These are phyloP conservation scores for Chaunax sp. DNA, from an alignment of 2,797 vertebrate species.

Conservation along the genomic window DNA sequence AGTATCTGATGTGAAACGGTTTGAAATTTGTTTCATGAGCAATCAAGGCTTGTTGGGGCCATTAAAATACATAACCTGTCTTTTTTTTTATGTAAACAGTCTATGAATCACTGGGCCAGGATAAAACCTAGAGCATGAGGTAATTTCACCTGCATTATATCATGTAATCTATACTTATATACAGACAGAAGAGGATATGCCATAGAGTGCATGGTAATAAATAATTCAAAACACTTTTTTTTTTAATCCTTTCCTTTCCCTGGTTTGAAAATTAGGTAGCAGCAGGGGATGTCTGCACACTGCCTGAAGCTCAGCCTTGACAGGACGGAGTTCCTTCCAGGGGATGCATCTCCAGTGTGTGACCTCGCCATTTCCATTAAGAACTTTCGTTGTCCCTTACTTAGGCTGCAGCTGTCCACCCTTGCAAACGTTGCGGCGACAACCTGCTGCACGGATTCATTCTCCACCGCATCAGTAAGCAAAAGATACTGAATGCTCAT, in stretches of 20 bases:
- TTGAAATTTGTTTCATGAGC: slow-evolving; percentile 31
- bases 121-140: slow-evolving; percentile 20
- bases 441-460: too few species aligned
- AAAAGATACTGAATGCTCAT: too few species aligned
- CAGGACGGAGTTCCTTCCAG: too few species aligned
- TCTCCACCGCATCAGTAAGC: too few species aligned
- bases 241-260: not conserved
- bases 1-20: slow-evolving; percentile 16
- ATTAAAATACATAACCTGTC: slow-evolving; percentile 10
- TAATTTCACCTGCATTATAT: slow-evolving; percentile 12
- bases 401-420: too few species aligned
- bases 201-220: not conserved
- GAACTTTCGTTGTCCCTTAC: too few species aligned
- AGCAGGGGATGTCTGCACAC: too few species aligned
- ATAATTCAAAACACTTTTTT: not conserved
- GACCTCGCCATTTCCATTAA: too few species aligned
- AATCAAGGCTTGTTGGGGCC: slow-evolving; percentile 9
- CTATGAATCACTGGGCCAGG: slow-evolving; percentile 16
- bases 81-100: slow-evolving; percentile 10
- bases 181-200: not conserved
- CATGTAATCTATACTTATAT: not conserved
- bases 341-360: too few species aligned
- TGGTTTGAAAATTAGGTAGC: too few species aligned
- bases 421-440: too few species aligned
- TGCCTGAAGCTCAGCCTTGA: too few species aligned